Conservation (phyloP, 1,140 invertebrate species). For the Chironomus tepperi region DNA sequence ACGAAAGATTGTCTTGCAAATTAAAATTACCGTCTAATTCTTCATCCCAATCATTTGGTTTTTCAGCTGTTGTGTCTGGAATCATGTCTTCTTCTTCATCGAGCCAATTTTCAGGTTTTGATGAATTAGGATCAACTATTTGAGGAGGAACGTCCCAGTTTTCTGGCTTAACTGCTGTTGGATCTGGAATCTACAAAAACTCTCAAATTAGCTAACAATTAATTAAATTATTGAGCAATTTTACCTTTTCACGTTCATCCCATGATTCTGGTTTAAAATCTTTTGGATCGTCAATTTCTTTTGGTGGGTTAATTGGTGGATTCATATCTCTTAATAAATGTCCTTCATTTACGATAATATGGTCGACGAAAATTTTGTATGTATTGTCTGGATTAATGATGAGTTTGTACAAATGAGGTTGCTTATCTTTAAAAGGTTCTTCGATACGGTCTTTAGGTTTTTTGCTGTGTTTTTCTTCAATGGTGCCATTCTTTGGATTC, state of each 20-base stretch:
- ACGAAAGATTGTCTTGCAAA: no score
- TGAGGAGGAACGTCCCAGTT: conserved; percentile 91
- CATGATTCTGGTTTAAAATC: conserved; percentile 88
- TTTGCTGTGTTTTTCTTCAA: conserved; percentile 87
- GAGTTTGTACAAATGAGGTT: conserved; percentile 90
- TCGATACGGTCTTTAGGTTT: conserved; percentile 78
- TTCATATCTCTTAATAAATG: conserved; percentile 81
- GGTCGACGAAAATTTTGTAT: conserved; percentile 60
- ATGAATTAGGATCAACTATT: conserved; percentile 79
- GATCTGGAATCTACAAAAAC: conserved; percentile 64
- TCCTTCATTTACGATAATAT: conserved; percentile 74
- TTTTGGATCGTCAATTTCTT: conserved; percentile 89
- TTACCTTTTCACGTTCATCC: conserved; percentile 89
- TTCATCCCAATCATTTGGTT: conserved; percentile 72
- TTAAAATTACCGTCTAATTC: conserved; percentile 99
- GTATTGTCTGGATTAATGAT: conserved; percentile 83
- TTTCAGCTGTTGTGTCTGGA: conserved; percentile 42
- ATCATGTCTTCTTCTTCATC: conserved; percentile 86
- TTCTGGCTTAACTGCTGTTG: conserved; percentile 76
- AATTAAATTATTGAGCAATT: no score
- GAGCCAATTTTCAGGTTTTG: conserved; percentile 88
- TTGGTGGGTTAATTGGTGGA: conserved; percentile 89
- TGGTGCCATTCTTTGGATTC: conserved; percentile 84
- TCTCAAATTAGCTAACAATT: no score
- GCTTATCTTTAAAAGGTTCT: conserved; percentile 87